These are phyloP conservation scores for Neodontobutis hainanensis DNA, from an alignment of 2,113 vertebrate genomes.

Conservation along the genomic window DNA sequence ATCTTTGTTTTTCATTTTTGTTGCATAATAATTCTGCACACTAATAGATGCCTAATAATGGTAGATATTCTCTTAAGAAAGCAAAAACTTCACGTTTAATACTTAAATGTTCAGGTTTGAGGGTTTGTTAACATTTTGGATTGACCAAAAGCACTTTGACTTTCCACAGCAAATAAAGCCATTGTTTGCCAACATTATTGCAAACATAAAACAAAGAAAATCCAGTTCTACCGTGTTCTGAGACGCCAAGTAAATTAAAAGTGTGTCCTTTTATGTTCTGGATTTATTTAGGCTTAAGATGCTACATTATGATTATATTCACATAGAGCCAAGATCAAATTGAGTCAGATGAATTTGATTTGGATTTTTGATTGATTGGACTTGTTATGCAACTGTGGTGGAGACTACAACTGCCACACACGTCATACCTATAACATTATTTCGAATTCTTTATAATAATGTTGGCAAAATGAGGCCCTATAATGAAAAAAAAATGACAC, in stretches of 20 bases:
- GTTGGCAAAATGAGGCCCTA: conserved; percentile 6
- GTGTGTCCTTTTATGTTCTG: conserved; percentile 21
- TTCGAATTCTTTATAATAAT: no score
- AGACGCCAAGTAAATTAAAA: conserved; percentile 31
- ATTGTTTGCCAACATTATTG: no score
- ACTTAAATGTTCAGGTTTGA: no score
- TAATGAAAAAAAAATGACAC: not conserved
- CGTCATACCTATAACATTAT: not conserved
- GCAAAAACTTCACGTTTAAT: no score
- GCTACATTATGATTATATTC: conserved; percentile 2
- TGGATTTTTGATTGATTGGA: no score
- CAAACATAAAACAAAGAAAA: conserved; percentile 25
- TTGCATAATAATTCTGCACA: no score
- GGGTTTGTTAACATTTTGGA: no score
- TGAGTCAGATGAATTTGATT: conserved; percentile 33
- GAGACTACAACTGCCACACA: not conserved
- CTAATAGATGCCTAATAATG: no score
- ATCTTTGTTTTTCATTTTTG: no score
- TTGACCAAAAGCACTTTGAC: no score
- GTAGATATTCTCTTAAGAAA: no score
- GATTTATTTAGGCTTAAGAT: conserved; percentile 38
- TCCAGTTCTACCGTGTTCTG: conserved; percentile 23
- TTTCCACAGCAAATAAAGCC: conserved; percentile 46
- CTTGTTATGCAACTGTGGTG: conserved; percentile 11
- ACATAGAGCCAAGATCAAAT: conserved; percentile 15